Base-by-base conservation (phyloP, 1,140 invertebrate species). In the Limonius californicus region DNA sequence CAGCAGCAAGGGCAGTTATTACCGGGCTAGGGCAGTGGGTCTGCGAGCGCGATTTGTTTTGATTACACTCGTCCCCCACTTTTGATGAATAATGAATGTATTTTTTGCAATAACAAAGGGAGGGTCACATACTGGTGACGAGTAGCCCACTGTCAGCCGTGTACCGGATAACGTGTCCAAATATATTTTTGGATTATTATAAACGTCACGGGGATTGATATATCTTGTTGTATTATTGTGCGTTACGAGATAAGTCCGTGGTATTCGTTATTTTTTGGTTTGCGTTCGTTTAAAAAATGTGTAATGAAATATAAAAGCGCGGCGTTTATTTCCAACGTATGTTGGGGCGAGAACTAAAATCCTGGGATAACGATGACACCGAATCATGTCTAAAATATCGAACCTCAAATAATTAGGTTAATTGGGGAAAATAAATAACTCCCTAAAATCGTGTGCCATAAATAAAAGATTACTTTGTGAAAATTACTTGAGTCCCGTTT, bases 111-210 rank as follows among this genome's bases (percentile, higher is more conserved):
- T 60, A 66, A 66, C 61, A 66, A 66, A 66, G 65, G 61, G 65
- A 63, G 65, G 61, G 65, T 59, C 61, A 59, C 39, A 59, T 50
- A 59, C 39, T 57, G 64, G 61, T 66, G 65, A 66, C 61, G 65
- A 63, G 65, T 66, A 57, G 61, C 61, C 59, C 61, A 63, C 61
- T 66, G 65, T 66, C 61, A 66, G 58, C 61, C 45, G 59, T 60
- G 43, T 53, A 63, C 61, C 42, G 56, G 57, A 65, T 61, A 61
- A 55, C 59, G 63, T 59, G 54, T 58, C 42, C 63, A 59, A 60
- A 66, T 66, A 66, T 66, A 66, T 66, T 58, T 66, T 63, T 66
- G 65, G 65, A 66, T 66, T 66, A 66, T 66, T 66, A 66, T 66
- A 61, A 66, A 66, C 59, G 65, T 66, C 65, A 66, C 43, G 56